A percentile compares a stretch with the other conserved stretches of the same genome.
Conservation (phyloP, 2,888 invertebrate genomes). For the Parthenolecanium corni region DNA sequence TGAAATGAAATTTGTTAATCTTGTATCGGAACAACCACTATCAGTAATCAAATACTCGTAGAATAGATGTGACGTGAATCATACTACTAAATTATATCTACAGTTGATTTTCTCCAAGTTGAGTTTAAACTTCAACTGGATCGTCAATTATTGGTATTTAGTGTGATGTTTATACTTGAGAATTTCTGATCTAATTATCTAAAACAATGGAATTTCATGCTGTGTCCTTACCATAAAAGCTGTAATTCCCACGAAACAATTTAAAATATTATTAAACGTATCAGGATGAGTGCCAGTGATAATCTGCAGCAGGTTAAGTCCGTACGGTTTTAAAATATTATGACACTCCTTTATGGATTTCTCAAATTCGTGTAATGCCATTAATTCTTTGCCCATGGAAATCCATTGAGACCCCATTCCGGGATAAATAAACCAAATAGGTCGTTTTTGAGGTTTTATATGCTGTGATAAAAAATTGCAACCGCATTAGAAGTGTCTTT, state of each 20-base stretch:
- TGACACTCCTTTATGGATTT: slow-evolving; percentile 57
- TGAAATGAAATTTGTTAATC: no score
- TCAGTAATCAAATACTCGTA: no score
- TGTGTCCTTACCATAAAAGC: slow-evolving; percentile 45
- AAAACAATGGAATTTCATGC: no score
- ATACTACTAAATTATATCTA: no score
- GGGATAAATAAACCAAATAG: slow-evolving; percentile 57
- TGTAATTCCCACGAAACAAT: slow-evolving; percentile 65
- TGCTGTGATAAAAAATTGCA: not conserved
- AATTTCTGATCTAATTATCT: no score
- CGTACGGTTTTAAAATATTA: slow-evolving; percentile 49
- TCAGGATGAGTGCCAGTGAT: slow-evolving; percentile 49
- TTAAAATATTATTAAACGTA: slow-evolving; percentile 54
- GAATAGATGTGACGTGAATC: no score
- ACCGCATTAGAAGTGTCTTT: not conserved
- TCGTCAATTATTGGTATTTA: no score
- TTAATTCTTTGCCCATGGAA: slow-evolving; percentile 65
- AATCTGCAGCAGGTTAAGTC: slow-evolving; percentile 52
- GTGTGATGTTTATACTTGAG: no score
- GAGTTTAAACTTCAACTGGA: no score
- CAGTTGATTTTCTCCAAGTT: no score
- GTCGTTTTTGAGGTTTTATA: slow-evolving; percentile 36
- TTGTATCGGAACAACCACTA: no score
- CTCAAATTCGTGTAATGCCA: slow-evolving; percentile 61
- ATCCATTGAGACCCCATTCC: slow-evolving; percentile 74